Evolutionary conservation across 2,888 invertebrate genomes (phyloP), one percentile per base, ranked within the genome.

Genomic region (Tinea trinotella): DNA sequence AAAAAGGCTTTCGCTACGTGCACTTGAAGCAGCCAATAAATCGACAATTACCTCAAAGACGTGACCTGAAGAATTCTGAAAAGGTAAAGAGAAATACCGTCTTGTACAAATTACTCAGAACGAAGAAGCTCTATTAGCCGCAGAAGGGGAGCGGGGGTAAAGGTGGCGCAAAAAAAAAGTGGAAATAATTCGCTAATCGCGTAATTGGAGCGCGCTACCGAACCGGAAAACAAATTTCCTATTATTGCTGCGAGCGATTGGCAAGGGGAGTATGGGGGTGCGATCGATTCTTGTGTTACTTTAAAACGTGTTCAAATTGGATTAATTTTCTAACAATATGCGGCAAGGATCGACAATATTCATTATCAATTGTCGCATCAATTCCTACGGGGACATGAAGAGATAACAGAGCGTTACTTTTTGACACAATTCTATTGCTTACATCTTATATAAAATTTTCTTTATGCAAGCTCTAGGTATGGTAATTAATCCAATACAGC

Each of bases 211-310:
- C 77, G 71, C 76, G 84, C 83, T 76, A 86, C 82, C 85, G 86
- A 86, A 87, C 86, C 86, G 86, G 86, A 86, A 85, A 82, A 84
- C 84, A 84, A 87, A 85, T 87, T 86, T 83, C 79, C 85, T 75
- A 84, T 84, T 82, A 86, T 80, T 81, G 75, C 64, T 55, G 55
- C 53, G 64, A 82, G 79, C 49, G 80, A 81, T 56, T 80, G 77
- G 18, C 63, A 30, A 10, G 53, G 15, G 49, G n/a, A 12, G 53
- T 12, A 0, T 24, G 48, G 34, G 1, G 18, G 19, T 2, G 17
- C 17, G 46, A 1, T 5, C 12, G 15, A 19, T 17, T 46, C 19
- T 19, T 17, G 19, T 19, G 9, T 17, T 19, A 30, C n/a, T 30
- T 30, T 7, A 7, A 30, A 30, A 30, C 30, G 30, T 30, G 7